These are phyloP conservation scores for Siderastrea radians DNA, from an alignment of 92 coral and sea anemone species.

Conservation along the genomic window DNA sequence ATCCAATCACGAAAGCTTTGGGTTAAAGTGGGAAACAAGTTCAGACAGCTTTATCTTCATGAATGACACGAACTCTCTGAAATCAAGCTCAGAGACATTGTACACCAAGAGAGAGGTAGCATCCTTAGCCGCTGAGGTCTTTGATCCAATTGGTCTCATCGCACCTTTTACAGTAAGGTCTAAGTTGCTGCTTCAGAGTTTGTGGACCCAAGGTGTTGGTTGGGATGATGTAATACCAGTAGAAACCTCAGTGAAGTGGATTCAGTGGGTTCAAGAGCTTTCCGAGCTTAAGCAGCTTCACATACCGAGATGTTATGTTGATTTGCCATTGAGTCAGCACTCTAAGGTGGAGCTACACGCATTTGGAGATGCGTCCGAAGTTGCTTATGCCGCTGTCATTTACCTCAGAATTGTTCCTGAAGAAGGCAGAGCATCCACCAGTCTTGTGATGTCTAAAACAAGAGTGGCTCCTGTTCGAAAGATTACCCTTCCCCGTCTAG, in stretches of 20 bases:
- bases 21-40: constrained; percentile 7
- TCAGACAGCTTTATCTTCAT: neutral
- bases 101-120: too few relatives aligned
- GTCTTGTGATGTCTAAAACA: constrained; percentile 51
- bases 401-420: constrained; percentile 39
- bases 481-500: constrained; percentile 45
- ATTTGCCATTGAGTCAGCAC: constrained; percentile 19
- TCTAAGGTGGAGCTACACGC: constrained; percentile 50
- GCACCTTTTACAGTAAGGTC: constrained; percentile 42
- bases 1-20: constrained; percentile 10
- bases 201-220: constrained; percentile 57
- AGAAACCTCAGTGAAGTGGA: constrained; percentile 16
- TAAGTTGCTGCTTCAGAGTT: constrained; percentile 38
- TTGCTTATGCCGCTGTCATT: constrained; percentile 53
- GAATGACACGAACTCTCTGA: neutral
- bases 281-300: constrained; percentile 13
- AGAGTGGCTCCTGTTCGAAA: constrained; percentile 53
- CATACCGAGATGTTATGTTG: constrained; percentile 34
- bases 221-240: constrained; percentile 53
- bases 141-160: constrained; percentile 55
- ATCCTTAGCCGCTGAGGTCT: constrained; percentile 24
- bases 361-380: constrained; percentile 59
- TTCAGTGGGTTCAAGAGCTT: constrained; percentile 40
- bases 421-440: constrained; percentile 25
- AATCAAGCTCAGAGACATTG: neutral